Conservation (phyloP, 2,797 vertebrate genomes). For the Eurystomus glaucurus region DNA sequence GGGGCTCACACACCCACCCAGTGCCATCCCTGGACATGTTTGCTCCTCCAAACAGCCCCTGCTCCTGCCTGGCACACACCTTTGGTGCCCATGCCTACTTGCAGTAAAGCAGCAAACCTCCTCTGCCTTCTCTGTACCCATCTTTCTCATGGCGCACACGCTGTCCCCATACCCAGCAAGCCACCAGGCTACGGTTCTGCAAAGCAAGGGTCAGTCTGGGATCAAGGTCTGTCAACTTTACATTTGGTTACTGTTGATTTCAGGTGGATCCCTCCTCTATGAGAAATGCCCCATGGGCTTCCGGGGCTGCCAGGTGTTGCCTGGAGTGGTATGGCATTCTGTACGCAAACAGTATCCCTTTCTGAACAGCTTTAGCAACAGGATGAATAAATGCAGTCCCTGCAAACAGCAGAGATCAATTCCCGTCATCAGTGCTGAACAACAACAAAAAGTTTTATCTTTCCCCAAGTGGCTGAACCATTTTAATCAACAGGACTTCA, state of each 20-base stretch:
- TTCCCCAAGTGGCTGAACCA: neutral
- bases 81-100: neutral
- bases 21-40: rapidly evolving
- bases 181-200: rapidly evolving
- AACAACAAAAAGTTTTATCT: neutral
- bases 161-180: neutral
- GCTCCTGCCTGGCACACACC: neutral
- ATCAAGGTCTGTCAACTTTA: rapidly evolving
- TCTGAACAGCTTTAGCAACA: neutral
- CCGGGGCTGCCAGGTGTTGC: too few species aligned
- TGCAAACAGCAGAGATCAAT: neutral
- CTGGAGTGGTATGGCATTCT: neutral
- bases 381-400: neutral
- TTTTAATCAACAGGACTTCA: neutral
- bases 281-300: neutral
- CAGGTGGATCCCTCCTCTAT: neutral
- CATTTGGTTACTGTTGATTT: neutral
- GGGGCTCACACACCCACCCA: rapidly evolving
- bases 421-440: neutral
- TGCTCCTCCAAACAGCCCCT: rapidly evolving
- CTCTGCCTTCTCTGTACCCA: neutral
- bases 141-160: neutral
- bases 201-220: rapidly evolving
- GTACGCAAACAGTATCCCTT: neutral
- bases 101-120: neutral